These are phyloP conservation scores for Gadus chalcogrammus DNA, from an alignment of 2,113 vertebrate genomes.

Conservation along the genomic window DNA sequence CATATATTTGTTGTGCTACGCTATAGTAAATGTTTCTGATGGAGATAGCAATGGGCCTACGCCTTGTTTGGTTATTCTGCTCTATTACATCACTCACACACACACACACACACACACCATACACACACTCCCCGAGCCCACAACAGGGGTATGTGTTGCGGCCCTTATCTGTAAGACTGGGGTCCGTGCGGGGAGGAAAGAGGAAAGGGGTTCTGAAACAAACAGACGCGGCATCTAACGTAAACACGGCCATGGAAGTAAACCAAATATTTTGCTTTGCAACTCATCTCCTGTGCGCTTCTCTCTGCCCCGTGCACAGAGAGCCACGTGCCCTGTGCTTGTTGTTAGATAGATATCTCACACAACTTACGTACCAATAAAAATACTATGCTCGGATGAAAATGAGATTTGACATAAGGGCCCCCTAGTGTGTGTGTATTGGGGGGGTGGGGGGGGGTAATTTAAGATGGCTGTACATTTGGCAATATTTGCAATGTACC, in stretches of 20 bases:
- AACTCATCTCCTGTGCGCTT: constrained; percentile 53
- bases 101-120: too few species aligned
- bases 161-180: constrained; percentile 73
- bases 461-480: not conserved
- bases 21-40: constrained; percentile 71
- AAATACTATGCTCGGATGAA: not conserved
- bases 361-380: not conserved
- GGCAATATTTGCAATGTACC: not conserved
- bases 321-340: constrained; percentile 42
- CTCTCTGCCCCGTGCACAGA: constrained; percentile 15
- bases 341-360: constrained; percentile 17
- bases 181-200: constrained; percentile 59
- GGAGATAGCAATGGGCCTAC: constrained; percentile 43
- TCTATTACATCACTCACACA: too few species aligned
- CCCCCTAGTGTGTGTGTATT: not conserved
- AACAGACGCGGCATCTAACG: constrained; percentile 73
- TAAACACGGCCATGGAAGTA: constrained; percentile 73
- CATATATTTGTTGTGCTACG: constrained; percentile 71
- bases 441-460: not conserved
- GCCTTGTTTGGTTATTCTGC: too few species aligned
- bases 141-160: constrained; percentile 22
- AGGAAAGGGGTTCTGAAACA: constrained; percentile 68
- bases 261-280: constrained; percentile 77
- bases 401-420: not conserved
- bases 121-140: constrained; percentile 41